Evolutionary conservation across 2,113 vertebrate genomes (phyloP).

Genomic region (Tamias sibiricus): DNA sequence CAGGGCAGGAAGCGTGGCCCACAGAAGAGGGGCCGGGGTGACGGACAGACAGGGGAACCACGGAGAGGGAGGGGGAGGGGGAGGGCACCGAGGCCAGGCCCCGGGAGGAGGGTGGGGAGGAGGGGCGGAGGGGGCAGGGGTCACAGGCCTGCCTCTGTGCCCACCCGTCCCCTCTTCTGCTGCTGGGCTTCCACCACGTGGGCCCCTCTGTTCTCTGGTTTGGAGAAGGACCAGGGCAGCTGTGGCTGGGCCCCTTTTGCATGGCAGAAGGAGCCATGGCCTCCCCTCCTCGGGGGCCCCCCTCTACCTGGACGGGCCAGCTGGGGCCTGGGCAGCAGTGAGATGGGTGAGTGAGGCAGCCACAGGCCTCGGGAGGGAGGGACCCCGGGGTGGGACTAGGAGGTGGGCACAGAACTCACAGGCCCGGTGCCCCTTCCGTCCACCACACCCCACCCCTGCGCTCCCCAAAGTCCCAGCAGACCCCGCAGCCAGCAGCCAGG

Average conservation of each 20-base stretch:
- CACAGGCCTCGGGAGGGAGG: fast-evolving
- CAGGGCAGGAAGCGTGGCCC: not conserved
- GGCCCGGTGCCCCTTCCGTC: fast-evolving
- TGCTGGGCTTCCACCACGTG: fast-evolving
- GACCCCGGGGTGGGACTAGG: not conserved
- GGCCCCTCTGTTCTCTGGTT: not conserved
- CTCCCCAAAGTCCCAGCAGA: not conserved
- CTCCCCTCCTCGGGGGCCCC: not conserved
- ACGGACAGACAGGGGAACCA: not conserved
- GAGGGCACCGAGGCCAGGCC: not conserved
- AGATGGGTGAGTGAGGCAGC: not conserved
- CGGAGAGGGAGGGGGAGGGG: not conserved
- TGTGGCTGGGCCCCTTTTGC: too few relatives aligned
- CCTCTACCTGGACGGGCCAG: not conserved
- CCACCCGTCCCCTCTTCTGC: not conserved
- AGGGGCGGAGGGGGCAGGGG: not conserved
- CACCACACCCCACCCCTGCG: not conserved
- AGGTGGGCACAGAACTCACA: not conserved
- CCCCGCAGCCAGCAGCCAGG: not conserved
- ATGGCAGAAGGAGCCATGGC: too few relatives aligned
- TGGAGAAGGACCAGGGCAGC: not conserved
- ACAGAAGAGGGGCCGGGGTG: too few relatives aligned
- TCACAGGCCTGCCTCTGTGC: not conserved
- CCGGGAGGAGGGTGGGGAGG: too few relatives aligned
- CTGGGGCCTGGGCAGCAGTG: too few relatives aligned